These are phyloP conservation scores for Pogonomyrmex californicus DNA, from an alignment of 1,140 invertebrate species.

Conservation along the genomic window DNA sequence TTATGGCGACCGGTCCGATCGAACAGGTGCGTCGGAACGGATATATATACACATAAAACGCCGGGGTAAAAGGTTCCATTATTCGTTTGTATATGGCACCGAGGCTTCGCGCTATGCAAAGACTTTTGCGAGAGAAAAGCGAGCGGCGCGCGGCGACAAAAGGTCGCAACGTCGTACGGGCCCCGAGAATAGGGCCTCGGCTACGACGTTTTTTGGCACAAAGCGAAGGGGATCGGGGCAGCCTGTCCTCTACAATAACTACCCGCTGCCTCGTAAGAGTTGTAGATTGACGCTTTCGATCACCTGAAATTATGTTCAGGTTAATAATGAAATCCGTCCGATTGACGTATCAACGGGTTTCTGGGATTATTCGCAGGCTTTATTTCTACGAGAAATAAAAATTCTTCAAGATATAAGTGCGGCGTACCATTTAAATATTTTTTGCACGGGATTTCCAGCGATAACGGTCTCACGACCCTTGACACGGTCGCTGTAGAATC, in stretches of 20 bases:
- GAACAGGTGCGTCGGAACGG: constrained; percentile 79
- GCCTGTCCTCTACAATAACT: constrained; percentile 16
- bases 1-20: constrained; percentile 79
- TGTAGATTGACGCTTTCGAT: constrained; percentile 45
- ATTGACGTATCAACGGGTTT: background rate
- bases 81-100: constrained; percentile 66
- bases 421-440: constrained; percentile 11
- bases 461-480: constrained; percentile 58
- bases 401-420: background rate
- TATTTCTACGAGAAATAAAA: background rate
- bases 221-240: constrained; percentile 63
- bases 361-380: background rate
- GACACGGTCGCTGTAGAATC: constrained; percentile 61
- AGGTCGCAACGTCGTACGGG: constrained; percentile 63
- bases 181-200: background rate
- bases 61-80: constrained; percentile 74
- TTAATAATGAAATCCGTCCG: background rate
- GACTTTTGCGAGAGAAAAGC: constrained; percentile 66
- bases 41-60: constrained; percentile 47
- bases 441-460: background rate
- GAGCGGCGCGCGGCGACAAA: constrained; percentile 59
- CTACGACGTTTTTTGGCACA: constrained; percentile 42
- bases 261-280: background rate
- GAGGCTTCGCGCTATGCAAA: constrained; percentile 63
- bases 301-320: constrained; percentile 2